Conservation (phyloP, 2,888 invertebrate genomes). For the Cheilosia impressa region DNA sequence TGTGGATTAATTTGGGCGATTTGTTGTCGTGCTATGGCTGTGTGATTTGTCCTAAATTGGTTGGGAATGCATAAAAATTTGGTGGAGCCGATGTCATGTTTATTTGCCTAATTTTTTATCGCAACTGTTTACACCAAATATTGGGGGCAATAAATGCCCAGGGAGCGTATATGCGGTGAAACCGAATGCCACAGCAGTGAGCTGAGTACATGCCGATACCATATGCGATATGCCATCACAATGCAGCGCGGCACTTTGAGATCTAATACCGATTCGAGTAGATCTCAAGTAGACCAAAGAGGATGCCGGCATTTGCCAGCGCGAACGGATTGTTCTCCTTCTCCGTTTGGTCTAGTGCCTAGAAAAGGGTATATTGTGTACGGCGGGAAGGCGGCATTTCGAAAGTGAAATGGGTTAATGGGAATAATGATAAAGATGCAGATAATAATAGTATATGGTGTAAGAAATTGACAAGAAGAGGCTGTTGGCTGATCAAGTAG, state of each 20-base stretch:
- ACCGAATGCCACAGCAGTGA: conserved; percentile 41
- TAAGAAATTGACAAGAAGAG: conserved; percentile 75
- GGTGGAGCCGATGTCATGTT: conserved; percentile 42
- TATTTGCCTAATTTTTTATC: conserved; percentile 63
- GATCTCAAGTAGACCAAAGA: conserved; percentile 72
- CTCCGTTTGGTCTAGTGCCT: conserved; percentile 24
- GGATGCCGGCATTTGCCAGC: conserved; percentile 70
- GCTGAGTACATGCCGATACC: background rate
- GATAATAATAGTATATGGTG: conserved; percentile 74
- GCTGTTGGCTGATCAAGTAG: conserved; percentile 75
- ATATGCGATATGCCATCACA: conserved; percentile 18
- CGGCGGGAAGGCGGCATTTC: conserved; percentile 65
- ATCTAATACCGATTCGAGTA: conserved; percentile 58
- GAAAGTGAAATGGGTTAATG: conserved; percentile 75
- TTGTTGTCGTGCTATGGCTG: conserved; percentile 67
- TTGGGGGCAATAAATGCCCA: conserved; percentile 23
- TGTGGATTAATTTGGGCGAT: conserved; percentile 72
- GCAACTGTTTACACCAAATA: conserved; percentile 55
- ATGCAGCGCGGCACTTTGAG: conserved; percentile 70
- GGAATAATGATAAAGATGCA: conserved; percentile 67
- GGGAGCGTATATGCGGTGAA: conserved; percentile 34
- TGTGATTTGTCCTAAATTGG: conserved; percentile 69
- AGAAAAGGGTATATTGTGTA: conserved; percentile 45
- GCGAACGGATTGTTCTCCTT: conserved; percentile 65
- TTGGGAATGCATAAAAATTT: conserved; percentile 65